A percentile compares a stretch with the other conserved stretches of the same genome.
These are phyloP conservation scores for Oscheius sp. DNA, from an alignment of 2,888 invertebrate species.

Conservation along the genomic window DNA sequence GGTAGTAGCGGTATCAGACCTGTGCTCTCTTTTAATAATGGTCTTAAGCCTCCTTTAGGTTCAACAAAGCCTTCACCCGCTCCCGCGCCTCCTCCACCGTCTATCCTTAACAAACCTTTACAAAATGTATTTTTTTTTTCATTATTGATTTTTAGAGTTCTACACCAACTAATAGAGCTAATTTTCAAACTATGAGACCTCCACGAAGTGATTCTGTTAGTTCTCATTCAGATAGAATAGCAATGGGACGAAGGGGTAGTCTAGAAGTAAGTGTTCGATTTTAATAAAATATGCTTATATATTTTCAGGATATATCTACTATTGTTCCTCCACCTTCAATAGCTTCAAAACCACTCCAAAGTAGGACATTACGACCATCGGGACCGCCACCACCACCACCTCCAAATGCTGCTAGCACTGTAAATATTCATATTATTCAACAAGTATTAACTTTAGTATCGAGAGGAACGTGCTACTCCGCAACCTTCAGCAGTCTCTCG, in stretches of 20 bases:
- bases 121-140: neutral
- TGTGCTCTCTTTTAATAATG: neutral
- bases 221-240: conserved; percentile 11
- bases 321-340: conserved; percentile 18
- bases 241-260: conserved; percentile 3
- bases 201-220: conserved; percentile 18
- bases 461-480: conserved; percentile 21
- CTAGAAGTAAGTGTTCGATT: conserved; percentile 9
- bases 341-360: no score
- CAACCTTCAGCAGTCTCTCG: conserved; percentile 26
- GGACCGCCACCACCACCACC: conserved; percentile 49
- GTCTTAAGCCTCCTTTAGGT: neutral
- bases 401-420: conserved; percentile 20
- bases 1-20: neutral
- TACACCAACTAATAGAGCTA: conserved; percentile 10
- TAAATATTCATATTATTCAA: neutral
- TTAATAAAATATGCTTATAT: neutral
- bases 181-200: conserved; percentile 24
- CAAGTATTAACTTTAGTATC: neutral
- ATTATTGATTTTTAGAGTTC: neutral
- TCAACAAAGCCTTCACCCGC: conserved; percentile 18
- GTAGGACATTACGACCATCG: conserved; percentile 47
- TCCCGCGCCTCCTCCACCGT: conserved; percentile 9
- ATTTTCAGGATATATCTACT: conserved; percentile 1
- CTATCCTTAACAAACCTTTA: conserved; percentile 10